Evolutionary conservation across 2,888 invertebrate genomes (phyloP).

Genomic region (Kryphioiulus occultus): DNA sequence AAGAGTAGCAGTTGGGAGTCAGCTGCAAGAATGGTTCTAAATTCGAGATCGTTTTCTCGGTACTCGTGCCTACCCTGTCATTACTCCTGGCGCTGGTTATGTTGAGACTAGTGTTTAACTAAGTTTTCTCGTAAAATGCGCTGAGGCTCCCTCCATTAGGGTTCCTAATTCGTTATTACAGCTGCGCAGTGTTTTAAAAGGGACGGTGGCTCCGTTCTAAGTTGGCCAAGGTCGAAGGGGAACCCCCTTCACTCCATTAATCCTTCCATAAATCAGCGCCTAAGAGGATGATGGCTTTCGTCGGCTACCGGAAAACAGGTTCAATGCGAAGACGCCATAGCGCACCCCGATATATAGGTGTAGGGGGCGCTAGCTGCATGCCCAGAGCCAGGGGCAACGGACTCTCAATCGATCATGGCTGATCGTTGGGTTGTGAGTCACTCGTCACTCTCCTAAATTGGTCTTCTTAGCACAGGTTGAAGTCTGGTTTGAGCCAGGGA

Average conservation of each 20-base stretch:
- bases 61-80: background rate
- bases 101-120: background rate
- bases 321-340: background rate
- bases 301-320: background rate
- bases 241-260: slow-evolving; percentile 2
- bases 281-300: slow-evolving; percentile 10
- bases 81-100: background rate
- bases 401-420: background rate
- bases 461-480: no score
- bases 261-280: background rate
- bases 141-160: background rate
- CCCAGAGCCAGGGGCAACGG: background rate
- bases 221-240: slow-evolving; percentile 3
- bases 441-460: no score
- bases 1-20: no score
- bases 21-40: no score
- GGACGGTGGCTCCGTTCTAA: background rate
- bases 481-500: no score
- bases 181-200: background rate
- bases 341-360: no score
- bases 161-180: background rate
- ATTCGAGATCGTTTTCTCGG: background rate
- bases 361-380: no score
- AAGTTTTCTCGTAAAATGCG: background rate
- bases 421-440: no score